Percentiles rank a stretch among this genome's conserved stretches.
phyloP scores from a whole-genome alignment of 2,888 invertebrate genomes.

The Calameuta idolon region DNA sequence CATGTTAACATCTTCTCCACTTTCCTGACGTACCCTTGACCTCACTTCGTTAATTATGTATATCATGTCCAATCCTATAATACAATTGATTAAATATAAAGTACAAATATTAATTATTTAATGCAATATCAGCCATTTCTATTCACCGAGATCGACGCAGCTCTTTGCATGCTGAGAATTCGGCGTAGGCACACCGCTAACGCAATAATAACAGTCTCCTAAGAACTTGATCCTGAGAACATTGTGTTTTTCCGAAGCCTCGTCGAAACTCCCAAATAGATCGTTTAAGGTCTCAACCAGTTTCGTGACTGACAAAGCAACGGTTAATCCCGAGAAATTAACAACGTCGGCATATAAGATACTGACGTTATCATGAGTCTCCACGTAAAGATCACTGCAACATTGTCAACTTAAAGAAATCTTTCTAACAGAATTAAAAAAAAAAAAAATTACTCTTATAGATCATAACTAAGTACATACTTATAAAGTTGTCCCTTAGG shows the following conservation, averaged over 20 bases:
- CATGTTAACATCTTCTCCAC: slow-evolving; percentile 92
- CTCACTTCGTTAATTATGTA: slow-evolving; percentile 86
- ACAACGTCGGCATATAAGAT: slow-evolving; percentile 95
- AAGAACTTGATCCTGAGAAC: slow-evolving; percentile 91
- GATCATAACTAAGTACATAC: slow-evolving; percentile 49
- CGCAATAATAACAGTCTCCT: slow-evolving; percentile 95
- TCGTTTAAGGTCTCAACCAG: slow-evolving; percentile 91
- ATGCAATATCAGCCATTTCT: background rate
- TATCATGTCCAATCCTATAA: slow-evolving; percentile 86
- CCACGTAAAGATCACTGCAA: slow-evolving; percentile 87
- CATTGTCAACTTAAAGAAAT: slow-evolving; percentile 12
- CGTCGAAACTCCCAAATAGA: slow-evolving; percentile 91
- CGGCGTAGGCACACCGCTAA: slow-evolving; percentile 86
- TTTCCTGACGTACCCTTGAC: slow-evolving; percentile 72
- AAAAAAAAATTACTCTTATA: background rate
- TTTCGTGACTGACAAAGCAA: slow-evolving; percentile 82
- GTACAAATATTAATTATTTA: background rate
- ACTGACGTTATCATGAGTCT: slow-evolving; percentile 88
- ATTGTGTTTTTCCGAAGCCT: slow-evolving; percentile 85
- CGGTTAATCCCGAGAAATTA: slow-evolving; percentile 90
- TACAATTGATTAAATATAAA: background rate
- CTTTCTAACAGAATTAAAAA: background rate
- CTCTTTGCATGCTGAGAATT: slow-evolving; percentile 87
- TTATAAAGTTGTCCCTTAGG: slow-evolving; percentile 65
- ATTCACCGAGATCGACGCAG: slow-evolving; percentile 81